Conservation (phyloP, 2,113 vertebrate species). For the Myodes glareolus region DNA sequence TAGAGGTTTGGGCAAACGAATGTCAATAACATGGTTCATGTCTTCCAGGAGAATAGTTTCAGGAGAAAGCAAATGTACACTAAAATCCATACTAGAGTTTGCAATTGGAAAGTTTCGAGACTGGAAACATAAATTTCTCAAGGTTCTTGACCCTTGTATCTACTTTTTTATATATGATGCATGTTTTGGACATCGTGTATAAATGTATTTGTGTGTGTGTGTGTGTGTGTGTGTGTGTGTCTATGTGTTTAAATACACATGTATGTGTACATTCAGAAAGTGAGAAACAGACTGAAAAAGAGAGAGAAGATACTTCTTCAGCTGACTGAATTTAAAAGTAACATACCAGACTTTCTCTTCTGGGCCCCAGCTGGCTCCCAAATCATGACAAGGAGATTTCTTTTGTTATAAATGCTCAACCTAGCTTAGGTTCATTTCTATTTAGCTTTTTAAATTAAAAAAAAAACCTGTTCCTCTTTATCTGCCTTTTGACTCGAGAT, state of each 20-base stretch:
- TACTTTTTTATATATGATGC: not conserved
- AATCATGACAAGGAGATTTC: no score
- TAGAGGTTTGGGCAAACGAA: not conserved
- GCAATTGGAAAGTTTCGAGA: not conserved
- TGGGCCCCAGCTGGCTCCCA: not conserved
- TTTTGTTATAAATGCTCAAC: no score
- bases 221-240: not conserved
- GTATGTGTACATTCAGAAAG: no score
- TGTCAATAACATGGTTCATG: not conserved
- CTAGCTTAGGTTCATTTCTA: no score
- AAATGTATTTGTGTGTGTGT: not conserved
- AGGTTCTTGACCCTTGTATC: not conserved
- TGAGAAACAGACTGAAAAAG: not conserved
- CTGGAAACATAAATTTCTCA: not conserved
- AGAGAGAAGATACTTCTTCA: not conserved
- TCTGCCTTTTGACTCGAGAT: no score
- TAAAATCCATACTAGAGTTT: not conserved
- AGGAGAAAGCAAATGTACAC: not conserved
- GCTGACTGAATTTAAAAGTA: not conserved
- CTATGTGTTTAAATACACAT: not conserved
- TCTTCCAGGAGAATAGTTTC: not conserved
- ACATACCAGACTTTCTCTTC: not conserved
- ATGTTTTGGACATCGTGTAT: not conserved
- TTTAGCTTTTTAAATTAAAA: no score
- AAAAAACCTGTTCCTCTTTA: not conserved